Evolutionary conservation across 2,113 vertebrate genomes (phyloP).

Genomic region (Protobothrops mucrosquamatus): DNA sequence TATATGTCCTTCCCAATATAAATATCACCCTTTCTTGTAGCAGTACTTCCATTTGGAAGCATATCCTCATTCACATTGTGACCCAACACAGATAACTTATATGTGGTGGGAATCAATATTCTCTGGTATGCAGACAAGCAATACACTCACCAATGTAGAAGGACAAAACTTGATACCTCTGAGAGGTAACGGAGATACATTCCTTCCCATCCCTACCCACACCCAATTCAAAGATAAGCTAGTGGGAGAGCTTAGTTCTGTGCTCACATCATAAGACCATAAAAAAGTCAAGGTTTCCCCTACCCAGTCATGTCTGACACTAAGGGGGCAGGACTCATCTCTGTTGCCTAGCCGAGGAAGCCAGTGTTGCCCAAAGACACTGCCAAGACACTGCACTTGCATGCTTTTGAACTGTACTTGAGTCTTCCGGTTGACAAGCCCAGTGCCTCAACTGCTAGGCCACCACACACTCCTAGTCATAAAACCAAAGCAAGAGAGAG

Average conservation of each 20-base stretch:
- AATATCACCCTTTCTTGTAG: background rate
- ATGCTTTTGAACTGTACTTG: background rate
- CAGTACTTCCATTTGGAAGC: background rate
- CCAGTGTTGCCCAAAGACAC: background rate
- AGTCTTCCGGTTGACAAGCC: background rate
- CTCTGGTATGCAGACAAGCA: background rate
- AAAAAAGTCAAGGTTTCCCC: background rate
- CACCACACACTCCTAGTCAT: background rate
- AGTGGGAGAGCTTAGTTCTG: background rate
- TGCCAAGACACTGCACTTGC: background rate
- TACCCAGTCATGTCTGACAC: background rate
- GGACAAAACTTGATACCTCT: background rate
- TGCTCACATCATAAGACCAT: background rate
- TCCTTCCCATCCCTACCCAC: background rate
- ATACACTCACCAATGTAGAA: background rate
- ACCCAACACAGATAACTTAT: background rate
- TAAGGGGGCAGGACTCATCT: background rate
- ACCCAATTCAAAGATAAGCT: background rate
- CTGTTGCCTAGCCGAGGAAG: background rate
- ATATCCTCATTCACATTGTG: slow-evolving; percentile 15
- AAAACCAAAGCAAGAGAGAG: background rate
- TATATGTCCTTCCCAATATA: background rate
- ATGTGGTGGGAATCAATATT: background rate
- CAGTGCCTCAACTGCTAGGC: background rate
- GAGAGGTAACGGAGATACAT: background rate